Evolutionary conservation across 2,888 invertebrate genomes (phyloP).

Genomic region (Torymus aiolomorphi): DNA sequence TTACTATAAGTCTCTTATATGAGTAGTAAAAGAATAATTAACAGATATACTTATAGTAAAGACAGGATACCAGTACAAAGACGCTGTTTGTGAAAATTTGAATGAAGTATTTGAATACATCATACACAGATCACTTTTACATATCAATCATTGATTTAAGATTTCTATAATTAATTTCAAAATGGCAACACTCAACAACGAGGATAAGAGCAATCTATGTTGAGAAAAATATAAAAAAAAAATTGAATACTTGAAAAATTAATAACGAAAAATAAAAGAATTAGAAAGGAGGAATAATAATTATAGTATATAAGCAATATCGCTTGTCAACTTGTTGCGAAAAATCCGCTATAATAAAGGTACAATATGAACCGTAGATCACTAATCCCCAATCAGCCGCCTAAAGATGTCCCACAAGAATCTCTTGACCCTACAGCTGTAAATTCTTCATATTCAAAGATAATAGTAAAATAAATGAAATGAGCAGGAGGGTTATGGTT

Average conservation of each 20-base stretch:
- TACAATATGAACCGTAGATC: conserved; percentile 56
- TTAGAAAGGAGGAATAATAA: conserved; percentile 28
- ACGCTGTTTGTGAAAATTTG: conserved; percentile 38
- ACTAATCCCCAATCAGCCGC: conserved; percentile 55
- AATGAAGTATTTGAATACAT: conserved; percentile 23
- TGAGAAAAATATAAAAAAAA: conserved; percentile 27
- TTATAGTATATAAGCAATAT: conserved; percentile 54
- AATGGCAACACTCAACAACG: conserved; percentile 25
- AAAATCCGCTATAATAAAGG: conserved; percentile 59
- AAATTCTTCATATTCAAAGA: conserved; percentile 61
- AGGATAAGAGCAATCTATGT: conserved; percentile 33
- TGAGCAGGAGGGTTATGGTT: conserved; percentile 26
- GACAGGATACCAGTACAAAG: conserved; percentile 61
- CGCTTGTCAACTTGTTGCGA: conserved; percentile 56
- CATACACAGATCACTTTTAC: conserved; percentile 24
- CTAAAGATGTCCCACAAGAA: conserved; percentile 44
- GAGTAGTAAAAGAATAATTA: conserved; percentile 1
- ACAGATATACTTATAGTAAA: conserved; percentile 50
- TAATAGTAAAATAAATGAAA: conserved; percentile 28
- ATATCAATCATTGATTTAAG: conserved; percentile 28
- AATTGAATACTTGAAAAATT: conserved; percentile 44
- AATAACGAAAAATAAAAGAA: conserved; percentile 55
- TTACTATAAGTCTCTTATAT: conserved; percentile 52
- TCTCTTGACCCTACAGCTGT: conserved; percentile 65
- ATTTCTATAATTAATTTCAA: conserved; percentile 5